Percentiles rank a stretch among this genome's conserved stretches.
Conservation (phyloP, 2,113 vertebrate genomes). For the Vimba vimba region DNA sequence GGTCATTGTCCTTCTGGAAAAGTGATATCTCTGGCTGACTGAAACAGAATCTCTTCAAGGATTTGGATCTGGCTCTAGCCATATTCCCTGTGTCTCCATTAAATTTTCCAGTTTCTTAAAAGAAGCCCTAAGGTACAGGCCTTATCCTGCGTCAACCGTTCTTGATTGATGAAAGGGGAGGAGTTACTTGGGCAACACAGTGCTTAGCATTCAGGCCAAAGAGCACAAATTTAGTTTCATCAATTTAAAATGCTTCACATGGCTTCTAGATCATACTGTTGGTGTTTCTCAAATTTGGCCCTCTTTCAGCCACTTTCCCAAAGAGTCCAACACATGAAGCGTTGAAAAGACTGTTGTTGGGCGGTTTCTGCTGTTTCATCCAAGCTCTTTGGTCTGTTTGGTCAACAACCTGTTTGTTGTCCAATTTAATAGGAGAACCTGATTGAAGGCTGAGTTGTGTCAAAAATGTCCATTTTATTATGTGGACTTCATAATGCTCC, state of each 20-base stretch:
- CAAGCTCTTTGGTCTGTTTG: neutral
- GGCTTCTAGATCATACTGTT: neutral
- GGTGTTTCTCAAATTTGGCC: conserved; percentile 1
- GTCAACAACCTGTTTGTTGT: neutral
- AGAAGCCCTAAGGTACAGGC: neutral
- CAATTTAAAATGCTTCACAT: neutral
- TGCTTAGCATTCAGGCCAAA: neutral
- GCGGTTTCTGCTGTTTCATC: neutral
- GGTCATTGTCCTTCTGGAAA: neutral
- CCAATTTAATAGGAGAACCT: neutral
- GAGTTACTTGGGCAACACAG: neutral
- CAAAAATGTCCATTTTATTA: neutral
- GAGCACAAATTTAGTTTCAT: neutral
- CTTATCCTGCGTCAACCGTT: neutral
- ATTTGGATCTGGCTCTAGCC: neutral
- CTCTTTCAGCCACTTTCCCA: neutral
- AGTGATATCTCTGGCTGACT: neutral
- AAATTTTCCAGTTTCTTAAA: conserved; percentile 6
- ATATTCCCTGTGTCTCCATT: neutral
- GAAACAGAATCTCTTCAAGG: neutral
- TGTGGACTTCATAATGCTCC: neutral
- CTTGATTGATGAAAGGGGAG: neutral
- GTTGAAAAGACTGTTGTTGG: conserved; percentile 1
- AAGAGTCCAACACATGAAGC: neutral
- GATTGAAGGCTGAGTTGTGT: neutral